Percentiles rank a stretch among this genome's conserved stretches.
Conservation (phyloP, 2,113 vertebrate species). For the Casuarius casuarius region DNA sequence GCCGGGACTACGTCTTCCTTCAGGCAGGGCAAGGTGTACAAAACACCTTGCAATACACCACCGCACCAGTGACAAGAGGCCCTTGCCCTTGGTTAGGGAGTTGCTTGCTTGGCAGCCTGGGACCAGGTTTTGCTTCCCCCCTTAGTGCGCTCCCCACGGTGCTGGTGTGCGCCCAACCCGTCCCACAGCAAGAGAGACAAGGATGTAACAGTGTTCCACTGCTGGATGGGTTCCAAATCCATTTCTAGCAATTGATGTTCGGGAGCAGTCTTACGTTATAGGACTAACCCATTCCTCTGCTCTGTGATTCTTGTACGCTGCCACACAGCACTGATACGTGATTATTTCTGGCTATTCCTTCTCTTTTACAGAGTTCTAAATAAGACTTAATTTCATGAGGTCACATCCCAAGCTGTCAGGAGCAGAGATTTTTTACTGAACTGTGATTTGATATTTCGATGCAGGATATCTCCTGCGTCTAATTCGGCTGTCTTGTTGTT, state of each 20-base stretch:
- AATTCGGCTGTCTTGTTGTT: background rate
- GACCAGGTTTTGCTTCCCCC: background rate
- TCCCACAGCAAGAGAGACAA: background rate
- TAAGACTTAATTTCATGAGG: background rate
- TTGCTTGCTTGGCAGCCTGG: background rate
- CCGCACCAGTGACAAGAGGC: background rate
- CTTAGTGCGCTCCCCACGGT: background rate
- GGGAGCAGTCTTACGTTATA: background rate
- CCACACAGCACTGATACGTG: rapidly evolving
- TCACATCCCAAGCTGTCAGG: background rate
- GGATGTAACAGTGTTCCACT: background rate
- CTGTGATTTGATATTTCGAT: background rate
- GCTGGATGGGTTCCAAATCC: background rate
- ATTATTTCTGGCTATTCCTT: background rate
- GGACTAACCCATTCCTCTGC: background rate
- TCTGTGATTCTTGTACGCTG: background rate
- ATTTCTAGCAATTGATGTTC: background rate
- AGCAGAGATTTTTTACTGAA: background rate
- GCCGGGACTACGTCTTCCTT: background rate
- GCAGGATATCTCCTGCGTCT: background rate
- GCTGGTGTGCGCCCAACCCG: background rate
- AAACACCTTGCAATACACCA: background rate
- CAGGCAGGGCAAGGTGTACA: background rate
- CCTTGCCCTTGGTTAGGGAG: background rate
- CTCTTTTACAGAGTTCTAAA: background rate